These are phyloP conservation scores for Daboia siamensis DNA, from an alignment of 2,113 vertebrate genomes.

Conservation along the genomic window DNA sequence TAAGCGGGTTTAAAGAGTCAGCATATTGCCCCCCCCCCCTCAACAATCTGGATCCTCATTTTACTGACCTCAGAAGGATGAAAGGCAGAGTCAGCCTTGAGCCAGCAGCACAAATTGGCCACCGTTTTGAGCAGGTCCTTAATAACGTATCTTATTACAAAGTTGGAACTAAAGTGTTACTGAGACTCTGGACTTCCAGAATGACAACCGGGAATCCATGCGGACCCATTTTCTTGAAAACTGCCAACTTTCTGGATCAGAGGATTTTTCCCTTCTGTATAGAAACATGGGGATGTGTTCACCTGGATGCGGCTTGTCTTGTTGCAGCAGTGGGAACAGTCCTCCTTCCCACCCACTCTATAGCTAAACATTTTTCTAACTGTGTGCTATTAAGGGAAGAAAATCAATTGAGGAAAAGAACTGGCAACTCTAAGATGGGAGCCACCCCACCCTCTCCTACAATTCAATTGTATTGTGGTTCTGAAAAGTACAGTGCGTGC, in stretches of 20 bases:
- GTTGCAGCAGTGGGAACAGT: background rate
- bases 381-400: background rate
- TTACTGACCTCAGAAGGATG: background rate
- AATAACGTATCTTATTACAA: background rate
- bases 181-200: background rate
- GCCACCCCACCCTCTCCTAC: background rate
- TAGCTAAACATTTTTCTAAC: background rate
- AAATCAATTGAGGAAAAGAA: background rate
- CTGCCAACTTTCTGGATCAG: background rate
- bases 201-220: background rate
- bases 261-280: background rate
- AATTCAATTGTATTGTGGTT: conserved; percentile 5
- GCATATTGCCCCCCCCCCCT: background rate
- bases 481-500: conserved; percentile 16
- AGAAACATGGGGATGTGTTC: background rate
- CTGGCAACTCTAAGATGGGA: background rate
- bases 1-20: background rate
- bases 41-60: background rate
- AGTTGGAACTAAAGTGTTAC: background rate
- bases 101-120: background rate
- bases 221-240: background rate
- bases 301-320: background rate
- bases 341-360: background rate
- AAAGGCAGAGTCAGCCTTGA: background rate
- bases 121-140: background rate